Conservation (phyloP, 1,140 invertebrate genomes). For the Octopus sinensis region DNA sequence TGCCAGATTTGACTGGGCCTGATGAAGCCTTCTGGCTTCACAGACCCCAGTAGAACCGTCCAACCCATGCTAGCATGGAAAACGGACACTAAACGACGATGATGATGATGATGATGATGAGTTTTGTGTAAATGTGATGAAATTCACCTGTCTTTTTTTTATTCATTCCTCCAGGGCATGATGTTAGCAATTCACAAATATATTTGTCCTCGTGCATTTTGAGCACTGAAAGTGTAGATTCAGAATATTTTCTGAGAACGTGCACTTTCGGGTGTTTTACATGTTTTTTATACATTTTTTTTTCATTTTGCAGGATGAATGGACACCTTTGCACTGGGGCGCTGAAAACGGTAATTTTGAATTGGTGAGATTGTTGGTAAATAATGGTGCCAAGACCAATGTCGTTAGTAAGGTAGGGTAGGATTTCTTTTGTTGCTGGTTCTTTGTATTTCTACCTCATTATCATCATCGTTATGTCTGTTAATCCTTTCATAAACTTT, state of each 20-base stretch:
- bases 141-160: not conserved
- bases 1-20: too few species aligned
- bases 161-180: too few species aligned
- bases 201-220: not conserved
- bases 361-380: conserved; percentile 78
- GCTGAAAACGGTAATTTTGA: conserved; percentile 59
- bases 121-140: not conserved
- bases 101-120: too few species aligned
- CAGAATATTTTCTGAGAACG: conserved; percentile 2
- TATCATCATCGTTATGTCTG: not conserved
- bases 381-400: conserved; percentile 90
- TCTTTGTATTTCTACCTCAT: not conserved
- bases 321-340: conserved; percentile 61
- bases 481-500: not conserved
- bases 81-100: too few species aligned
- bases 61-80: too few species aligned
- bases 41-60: too few species aligned
- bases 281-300: not conserved
- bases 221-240: not conserved
- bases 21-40: too few species aligned
- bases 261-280: not conserved
- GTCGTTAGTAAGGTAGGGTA: conserved; percentile 53
- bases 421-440: not conserved
- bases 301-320: conserved; percentile 58
- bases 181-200: not conserved